phyloP scores from a whole-genome alignment of 1,140 invertebrate genomes.

The Harlomillsia oculata region DNA sequence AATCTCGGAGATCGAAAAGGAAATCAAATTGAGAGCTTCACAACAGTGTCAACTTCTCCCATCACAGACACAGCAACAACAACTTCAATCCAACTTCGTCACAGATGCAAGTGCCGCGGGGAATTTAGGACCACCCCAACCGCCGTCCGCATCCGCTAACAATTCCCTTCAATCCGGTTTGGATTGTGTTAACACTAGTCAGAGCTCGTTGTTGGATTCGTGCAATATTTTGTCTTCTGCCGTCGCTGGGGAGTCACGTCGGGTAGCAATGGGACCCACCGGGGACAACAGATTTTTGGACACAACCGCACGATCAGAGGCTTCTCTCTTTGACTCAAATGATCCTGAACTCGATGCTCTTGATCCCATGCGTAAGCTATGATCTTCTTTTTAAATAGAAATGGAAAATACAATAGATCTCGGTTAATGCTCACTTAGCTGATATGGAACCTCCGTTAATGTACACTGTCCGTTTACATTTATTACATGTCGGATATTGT shows the following conservation, averaged over 20 bases:
- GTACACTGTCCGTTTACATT: too few species aligned
- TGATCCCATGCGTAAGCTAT: slow-evolving; percentile 46
- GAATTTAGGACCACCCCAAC: background rate
- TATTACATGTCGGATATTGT: too few species aligned
- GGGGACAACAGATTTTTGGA: slow-evolving; percentile 5
- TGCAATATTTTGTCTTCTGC: slow-evolving; percentile 6
- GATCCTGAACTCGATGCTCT: slow-evolving; percentile 51
- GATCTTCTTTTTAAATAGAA: slow-evolving; percentile 7
- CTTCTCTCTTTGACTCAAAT: slow-evolving; percentile 30
- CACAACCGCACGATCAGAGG: slow-evolving; percentile 14
- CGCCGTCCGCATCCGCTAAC: background rate
- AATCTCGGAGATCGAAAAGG: slow-evolving; percentile 61
- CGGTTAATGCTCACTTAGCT: too few species aligned
- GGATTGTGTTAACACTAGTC: slow-evolving; percentile 4
- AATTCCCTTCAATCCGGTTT: background rate
- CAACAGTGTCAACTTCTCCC: slow-evolving; percentile 36
- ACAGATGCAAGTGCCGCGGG: slow-evolving; percentile 5
- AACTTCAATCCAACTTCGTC: background rate
- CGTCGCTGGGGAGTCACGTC: slow-evolving; percentile 15
- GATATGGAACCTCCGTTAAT: too few species aligned
- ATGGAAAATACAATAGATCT: too few species aligned
- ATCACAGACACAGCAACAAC: slow-evolving; percentile 11
- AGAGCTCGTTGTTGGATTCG: too few species aligned
- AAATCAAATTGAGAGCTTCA: slow-evolving; percentile 53
- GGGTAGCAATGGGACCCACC: slow-evolving; percentile 11